Percentiles rank a stretch among this genome's conserved stretches.
Conservation (phyloP, 1,140 invertebrate species). For the Macrocentrus cingulum region DNA sequence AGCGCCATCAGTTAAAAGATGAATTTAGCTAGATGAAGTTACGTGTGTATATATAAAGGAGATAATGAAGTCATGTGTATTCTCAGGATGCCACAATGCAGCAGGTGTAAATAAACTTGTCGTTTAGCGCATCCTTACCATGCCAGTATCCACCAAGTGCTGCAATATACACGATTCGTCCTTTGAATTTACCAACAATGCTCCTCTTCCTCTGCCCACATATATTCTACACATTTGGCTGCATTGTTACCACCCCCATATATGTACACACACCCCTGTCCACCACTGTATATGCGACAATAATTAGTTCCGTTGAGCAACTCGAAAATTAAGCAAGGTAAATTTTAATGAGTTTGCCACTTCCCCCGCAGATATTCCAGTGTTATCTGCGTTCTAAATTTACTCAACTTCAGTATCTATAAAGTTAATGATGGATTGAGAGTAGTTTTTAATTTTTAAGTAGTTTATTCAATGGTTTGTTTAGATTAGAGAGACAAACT, state of each 20-base stretch:
- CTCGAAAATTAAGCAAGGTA: conserved; percentile 6
- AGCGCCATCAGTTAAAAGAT: too few relatives aligned
- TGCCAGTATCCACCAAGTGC: too few relatives aligned
- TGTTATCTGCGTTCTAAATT: too few relatives aligned
- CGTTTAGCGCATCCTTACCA: conserved; percentile 8
- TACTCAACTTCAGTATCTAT: too few relatives aligned
- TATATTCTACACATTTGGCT: not conserved
- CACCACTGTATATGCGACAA: conserved; percentile 4
- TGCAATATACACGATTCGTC: not conserved
- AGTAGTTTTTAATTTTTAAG: too few relatives aligned
- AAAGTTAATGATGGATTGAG: too few relatives aligned
- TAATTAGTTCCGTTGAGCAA: conserved; percentile 4
- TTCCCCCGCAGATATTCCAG: not conserved
- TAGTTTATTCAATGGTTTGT: too few relatives aligned
- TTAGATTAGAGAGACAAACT: too few relatives aligned
- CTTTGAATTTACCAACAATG: not conserved
- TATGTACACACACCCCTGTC: not conserved
- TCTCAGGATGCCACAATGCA: conserved; percentile 5
- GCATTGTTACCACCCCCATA: not conserved
- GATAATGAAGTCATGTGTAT: conserved; percentile 16
- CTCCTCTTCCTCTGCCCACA: not conserved
- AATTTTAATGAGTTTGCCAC: conserved; percentile 9
- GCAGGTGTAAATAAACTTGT: conserved; percentile 13
- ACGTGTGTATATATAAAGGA: conserved; percentile 4
- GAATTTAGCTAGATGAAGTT: not conserved